A percentile compares a stretch with the other conserved stretches of the same genome.
phyloP scores from a whole-genome alignment of 1,140 invertebrate genomes.

The Brachionus paranguensis region DNA sequence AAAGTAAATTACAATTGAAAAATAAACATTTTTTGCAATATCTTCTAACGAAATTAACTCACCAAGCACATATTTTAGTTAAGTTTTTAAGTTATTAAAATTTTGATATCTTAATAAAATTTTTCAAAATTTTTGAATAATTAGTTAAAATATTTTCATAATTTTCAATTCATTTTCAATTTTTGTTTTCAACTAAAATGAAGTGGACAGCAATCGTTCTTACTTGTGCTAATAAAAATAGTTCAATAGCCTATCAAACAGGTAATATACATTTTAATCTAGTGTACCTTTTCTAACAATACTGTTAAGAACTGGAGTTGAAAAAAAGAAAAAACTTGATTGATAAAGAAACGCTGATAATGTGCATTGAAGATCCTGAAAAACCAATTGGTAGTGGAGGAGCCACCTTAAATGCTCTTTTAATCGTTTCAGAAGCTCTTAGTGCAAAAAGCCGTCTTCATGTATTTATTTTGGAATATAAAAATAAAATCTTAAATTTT shows the following conservation, averaged over 20 bases:
- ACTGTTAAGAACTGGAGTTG: constrained; percentile 50
- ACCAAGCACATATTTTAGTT: neutral
- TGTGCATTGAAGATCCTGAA: constrained; percentile 56
- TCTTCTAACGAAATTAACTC: no score
- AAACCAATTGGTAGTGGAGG: constrained; percentile 58
- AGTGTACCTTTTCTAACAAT: no score
- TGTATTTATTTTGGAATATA: constrained; percentile 46
- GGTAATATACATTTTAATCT: constrained; percentile 42
- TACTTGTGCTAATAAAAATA: constrained; percentile 47
- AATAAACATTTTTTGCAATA: no score
- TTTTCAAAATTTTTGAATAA: neutral
- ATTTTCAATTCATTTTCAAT: neutral
- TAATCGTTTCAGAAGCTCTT: constrained; percentile 57
- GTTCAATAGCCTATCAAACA: constrained; percentile 47
- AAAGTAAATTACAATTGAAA: no score
- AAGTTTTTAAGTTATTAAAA: neutral
- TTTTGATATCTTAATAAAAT: neutral
- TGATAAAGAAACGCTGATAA: constrained; percentile 47
- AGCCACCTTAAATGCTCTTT: constrained; percentile 59
- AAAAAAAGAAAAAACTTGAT: constrained; percentile 52
- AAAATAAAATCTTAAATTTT: constrained; percentile 1
- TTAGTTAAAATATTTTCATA: neutral
- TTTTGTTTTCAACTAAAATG: constrained; percentile 32
- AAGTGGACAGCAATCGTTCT: constrained; percentile 52
- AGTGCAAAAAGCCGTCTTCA: constrained; percentile 53